phyloP scores from a whole-genome alignment of 2,113 vertebrate genomes.

The Neopipo cinnamomea region DNA sequence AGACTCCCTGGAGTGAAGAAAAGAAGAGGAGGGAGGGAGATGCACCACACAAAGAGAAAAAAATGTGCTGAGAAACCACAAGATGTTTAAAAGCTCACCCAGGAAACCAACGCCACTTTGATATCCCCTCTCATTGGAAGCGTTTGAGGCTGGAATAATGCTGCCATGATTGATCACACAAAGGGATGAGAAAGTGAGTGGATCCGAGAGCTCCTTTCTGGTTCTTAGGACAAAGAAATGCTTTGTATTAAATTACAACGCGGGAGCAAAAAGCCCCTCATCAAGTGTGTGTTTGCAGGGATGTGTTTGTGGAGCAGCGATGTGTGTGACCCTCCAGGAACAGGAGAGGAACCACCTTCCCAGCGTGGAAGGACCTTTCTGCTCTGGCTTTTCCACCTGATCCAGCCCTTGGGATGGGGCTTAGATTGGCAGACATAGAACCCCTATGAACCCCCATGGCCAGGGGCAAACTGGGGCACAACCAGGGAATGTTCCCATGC shows the following conservation, averaged over 20 bases:
- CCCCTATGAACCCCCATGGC: not conserved
- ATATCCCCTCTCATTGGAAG: constrained; percentile 46
- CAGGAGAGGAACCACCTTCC: not conserved
- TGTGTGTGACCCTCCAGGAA: accelerated
- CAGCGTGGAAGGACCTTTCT: accelerated
- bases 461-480: not conserved
- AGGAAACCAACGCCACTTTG: constrained; percentile 45
- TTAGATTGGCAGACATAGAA: accelerated
- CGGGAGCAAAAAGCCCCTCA: not conserved
- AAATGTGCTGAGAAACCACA: constrained; percentile 45
- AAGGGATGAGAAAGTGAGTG: constrained; percentile 2
- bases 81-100: constrained; percentile 34
- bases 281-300: not conserved
- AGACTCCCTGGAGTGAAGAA: constrained; percentile 20
- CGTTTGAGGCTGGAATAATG: constrained; percentile 16
- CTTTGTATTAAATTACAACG: not conserved
- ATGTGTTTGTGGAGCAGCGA: not conserved
- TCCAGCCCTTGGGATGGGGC: not conserved
- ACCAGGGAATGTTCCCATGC: accelerated
- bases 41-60: constrained; percentile 30
- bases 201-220: not conserved
- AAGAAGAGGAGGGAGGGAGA: constrained; percentile 8
- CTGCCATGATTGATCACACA: constrained; percentile 23
- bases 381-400: not conserved
- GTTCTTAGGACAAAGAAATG: not conserved